These are phyloP conservation scores for Fragum fragum DNA, from an alignment of 2,888 invertebrate species.

Conservation along the genomic window DNA sequence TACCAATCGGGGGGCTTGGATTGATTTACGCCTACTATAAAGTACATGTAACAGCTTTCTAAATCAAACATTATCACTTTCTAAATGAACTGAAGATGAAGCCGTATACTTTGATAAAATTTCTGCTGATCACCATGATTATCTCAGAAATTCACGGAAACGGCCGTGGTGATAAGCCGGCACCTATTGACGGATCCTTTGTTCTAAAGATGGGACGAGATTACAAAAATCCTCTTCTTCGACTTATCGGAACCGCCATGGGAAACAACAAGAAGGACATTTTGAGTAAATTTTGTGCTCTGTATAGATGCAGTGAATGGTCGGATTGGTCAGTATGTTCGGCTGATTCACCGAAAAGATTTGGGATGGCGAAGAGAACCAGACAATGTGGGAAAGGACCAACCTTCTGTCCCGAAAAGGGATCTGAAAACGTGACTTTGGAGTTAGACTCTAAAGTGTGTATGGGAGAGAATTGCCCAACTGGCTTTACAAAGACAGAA, in stretches of 20 bases:
- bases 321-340: background rate
- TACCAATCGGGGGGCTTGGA: too few relatives aligned
- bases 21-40: too few relatives aligned
- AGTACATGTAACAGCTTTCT: too few relatives aligned
- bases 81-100: too few relatives aligned
- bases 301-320: background rate
- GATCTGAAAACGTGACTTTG: background rate
- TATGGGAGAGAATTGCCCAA: background rate
- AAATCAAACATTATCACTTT: too few relatives aligned
- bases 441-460: background rate
- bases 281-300: background rate
- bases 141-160: too few relatives aligned
- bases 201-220: background rate
- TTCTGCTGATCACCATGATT: too few relatives aligned
- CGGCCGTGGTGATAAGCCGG: too few relatives aligned
- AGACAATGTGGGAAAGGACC: conserved; percentile 14
- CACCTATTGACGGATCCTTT: too few relatives aligned
- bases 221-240: background rate
- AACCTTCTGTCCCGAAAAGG: background rate
- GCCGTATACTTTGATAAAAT: too few relatives aligned
- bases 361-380: conserved; percentile 12
- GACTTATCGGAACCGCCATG: background rate
- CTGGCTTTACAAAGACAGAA: background rate
- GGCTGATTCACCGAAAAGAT: background rate
- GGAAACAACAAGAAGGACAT: background rate